Conservation (phyloP, 2,888 invertebrate species). For the Microplitis manilae region DNA sequence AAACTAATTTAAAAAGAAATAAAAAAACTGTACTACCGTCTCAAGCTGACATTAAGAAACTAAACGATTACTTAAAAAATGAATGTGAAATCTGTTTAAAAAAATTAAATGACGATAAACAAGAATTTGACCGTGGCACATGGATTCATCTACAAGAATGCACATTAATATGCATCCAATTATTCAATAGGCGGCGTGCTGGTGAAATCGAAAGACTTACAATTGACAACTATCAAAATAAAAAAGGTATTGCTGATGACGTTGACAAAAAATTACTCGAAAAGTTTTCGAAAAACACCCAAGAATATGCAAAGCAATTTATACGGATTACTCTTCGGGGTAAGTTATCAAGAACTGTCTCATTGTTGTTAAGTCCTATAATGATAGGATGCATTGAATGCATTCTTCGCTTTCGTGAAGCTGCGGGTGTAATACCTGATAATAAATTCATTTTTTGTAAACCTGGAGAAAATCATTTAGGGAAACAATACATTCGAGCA, state of each 20-base stretch:
- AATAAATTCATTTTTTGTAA: conserved; percentile 40
- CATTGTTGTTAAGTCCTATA: conserved; percentile 33
- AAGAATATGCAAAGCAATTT: conserved; percentile 25
- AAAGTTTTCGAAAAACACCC: conserved; percentile 8
- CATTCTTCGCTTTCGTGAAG: conserved; percentile 33
- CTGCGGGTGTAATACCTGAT: conserved; percentile 18
- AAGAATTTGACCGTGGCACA: conserved; percentile 22
- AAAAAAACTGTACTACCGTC: conserved; percentile 34
- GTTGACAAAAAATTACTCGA: conserved; percentile 8
- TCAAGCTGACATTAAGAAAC: conserved; percentile 24
- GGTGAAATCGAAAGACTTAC: conserved; percentile 35
- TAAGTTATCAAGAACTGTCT: conserved; percentile 37
- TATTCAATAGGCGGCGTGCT: conserved; percentile 40
- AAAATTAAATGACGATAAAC: conserved; percentile 1
- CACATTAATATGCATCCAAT: conserved; percentile 23
- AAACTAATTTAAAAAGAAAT: conserved; percentile 12
- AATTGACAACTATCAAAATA: neutral
- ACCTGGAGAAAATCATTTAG: conserved; percentile 26
- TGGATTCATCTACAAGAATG: conserved; percentile 22
- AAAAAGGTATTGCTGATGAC: neutral
- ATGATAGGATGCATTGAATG: conserved; percentile 14
- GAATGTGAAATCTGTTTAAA: conserved; percentile 2
- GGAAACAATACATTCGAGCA: conserved; percentile 29
- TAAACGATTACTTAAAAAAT: conserved; percentile 26
- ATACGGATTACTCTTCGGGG: conserved; percentile 35